A percentile compares a stretch with the other conserved stretches of the same genome.
These are phyloP conservation scores for Perithous albicinctus DNA, from an alignment of 2,888 invertebrate species.

Conservation along the genomic window DNA sequence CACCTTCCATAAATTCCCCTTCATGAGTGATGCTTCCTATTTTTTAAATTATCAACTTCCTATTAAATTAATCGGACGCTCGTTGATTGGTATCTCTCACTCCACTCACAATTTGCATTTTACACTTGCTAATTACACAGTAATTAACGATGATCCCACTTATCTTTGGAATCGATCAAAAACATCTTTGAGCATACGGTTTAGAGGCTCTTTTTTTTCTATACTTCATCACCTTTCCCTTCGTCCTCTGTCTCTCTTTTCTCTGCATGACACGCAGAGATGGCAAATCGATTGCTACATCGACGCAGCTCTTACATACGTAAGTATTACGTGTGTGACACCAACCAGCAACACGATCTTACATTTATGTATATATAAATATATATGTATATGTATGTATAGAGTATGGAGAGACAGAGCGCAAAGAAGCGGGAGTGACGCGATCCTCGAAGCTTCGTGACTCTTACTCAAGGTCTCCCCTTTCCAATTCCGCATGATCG, in stretches of 20 bases:
- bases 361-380: too few species aligned
- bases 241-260: constrained; percentile 23
- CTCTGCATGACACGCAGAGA: constrained; percentile 55
- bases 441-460: constrained; percentile 76
- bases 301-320: constrained; percentile 66
- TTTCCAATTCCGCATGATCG: constrained; percentile 80
- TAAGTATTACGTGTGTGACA: constrained; percentile 71
- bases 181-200: constrained; percentile 24
- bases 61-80: constrained; percentile 18
- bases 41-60: too few species aligned
- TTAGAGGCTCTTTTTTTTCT: constrained; percentile 32
- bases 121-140: constrained; percentile 27
- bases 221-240: constrained; percentile 52
- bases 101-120: constrained; percentile 19
- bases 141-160: constrained; percentile 18
- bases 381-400: too few species aligned
- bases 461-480: constrained; percentile 82
- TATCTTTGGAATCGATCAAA: constrained; percentile 18
- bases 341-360: constrained; percentile 67
- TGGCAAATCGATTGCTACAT: constrained; percentile 73
- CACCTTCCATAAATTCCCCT: too few species aligned
- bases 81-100: constrained; percentile 2
- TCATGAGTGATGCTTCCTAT: too few species aligned
- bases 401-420: constrained; percentile 45
- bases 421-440: constrained; percentile 53